A percentile compares a stretch with the other conserved stretches of the same genome.
Conservation (phyloP, 2,888 invertebrate species). For the Mythimna impura region DNA sequence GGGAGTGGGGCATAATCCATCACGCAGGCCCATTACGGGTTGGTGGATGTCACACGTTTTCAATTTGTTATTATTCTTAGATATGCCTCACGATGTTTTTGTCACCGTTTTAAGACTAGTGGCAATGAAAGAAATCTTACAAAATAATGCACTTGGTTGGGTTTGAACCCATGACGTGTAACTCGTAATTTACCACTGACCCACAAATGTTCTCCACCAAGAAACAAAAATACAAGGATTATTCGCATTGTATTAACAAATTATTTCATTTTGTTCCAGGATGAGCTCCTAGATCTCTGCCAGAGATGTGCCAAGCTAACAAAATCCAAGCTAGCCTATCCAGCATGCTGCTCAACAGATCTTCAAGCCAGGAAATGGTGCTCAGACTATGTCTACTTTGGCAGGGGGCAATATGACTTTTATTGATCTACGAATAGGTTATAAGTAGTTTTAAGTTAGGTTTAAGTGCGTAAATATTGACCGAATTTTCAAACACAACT, state of each 20-base stretch:
- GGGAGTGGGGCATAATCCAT: too few species aligned
- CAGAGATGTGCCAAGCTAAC: constrained; percentile 92
- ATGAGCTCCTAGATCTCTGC: constrained; percentile 89
- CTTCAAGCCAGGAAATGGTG: constrained; percentile 91
- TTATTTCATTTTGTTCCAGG: constrained; percentile 76
- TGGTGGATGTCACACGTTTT: too few species aligned
- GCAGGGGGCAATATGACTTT: constrained; percentile 82
- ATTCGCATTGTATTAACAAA: background rate
- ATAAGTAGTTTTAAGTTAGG: constrained; percentile 17
- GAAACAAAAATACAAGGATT: too few species aligned
- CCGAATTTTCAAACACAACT: constrained; percentile 4
- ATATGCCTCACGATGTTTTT: too few species aligned
- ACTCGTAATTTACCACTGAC: too few species aligned
- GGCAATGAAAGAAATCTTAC: too few species aligned
- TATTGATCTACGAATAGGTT: constrained; percentile 58
- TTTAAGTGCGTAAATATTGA: constrained; percentile 22
- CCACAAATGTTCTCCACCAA: too few species aligned
- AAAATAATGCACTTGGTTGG: too few species aligned
- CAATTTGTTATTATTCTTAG: too few species aligned
- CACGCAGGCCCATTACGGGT: too few species aligned
- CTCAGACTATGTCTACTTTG: constrained; percentile 90
- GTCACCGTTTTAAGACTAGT: too few species aligned
- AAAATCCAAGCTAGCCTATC: constrained; percentile 89
- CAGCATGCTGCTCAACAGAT: constrained; percentile 91
- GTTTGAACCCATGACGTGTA: too few species aligned